Conservation (phyloP, 1,140 invertebrate genomes). For the Diprion similis region DNA sequence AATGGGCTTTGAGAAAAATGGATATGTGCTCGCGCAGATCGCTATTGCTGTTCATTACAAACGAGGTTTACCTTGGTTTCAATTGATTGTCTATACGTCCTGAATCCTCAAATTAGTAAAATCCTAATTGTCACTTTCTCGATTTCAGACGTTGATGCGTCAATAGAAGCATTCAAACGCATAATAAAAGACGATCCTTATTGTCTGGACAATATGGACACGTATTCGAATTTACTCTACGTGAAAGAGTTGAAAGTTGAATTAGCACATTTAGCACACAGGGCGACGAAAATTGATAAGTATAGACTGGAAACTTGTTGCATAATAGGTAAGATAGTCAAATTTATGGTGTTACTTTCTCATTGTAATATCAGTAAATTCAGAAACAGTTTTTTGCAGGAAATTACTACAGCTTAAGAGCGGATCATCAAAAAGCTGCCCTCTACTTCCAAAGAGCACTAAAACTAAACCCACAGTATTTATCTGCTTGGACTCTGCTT, state of each 20-base stretch:
- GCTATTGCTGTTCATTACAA: conserved; percentile 93
- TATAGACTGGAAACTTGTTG: conserved; percentile 98
- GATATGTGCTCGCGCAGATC: conserved; percentile 91
- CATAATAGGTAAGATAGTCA: conserved; percentile 82
- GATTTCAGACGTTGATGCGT: conserved; percentile 85
- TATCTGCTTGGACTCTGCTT: conserved; percentile 97
- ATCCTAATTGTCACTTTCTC: conserved; percentile 12
- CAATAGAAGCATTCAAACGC: conserved; percentile 83
- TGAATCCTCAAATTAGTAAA: conserved; percentile 1
- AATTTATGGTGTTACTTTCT: no score
- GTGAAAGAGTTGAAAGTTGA: conserved; percentile 93
- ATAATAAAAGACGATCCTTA: conserved; percentile 89
- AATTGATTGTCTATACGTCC: conserved; percentile 21
- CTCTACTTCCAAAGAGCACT: conserved; percentile 96
- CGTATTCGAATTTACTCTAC: conserved; percentile 95
- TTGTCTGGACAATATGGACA: conserved; percentile 94
- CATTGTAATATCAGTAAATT: no score
- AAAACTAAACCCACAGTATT: conserved; percentile 92
- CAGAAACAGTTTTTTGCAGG: conserved; percentile 65
- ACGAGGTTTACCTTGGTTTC: conserved; percentile 68
- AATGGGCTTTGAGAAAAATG: conserved; percentile 85
- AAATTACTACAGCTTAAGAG: conserved; percentile 97
- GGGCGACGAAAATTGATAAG: conserved; percentile 93
- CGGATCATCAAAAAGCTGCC: conserved; percentile 96
- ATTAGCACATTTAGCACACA: conserved; percentile 91